Conservation (phyloP, 2,888 invertebrate genomes). For the Drosophila fulvimacula region DNA sequence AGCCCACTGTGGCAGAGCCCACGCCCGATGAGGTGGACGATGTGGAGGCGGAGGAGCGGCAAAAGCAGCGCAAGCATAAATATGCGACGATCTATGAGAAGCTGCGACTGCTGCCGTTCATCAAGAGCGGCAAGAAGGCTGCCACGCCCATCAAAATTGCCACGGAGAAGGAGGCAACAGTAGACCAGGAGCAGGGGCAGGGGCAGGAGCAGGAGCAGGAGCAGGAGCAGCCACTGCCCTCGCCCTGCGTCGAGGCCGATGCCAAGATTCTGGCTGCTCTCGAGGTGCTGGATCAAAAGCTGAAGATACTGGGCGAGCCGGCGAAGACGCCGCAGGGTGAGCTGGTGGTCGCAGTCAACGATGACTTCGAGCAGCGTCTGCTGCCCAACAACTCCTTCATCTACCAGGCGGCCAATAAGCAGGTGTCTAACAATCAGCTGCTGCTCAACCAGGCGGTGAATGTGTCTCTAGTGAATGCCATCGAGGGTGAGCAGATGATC, state of each 20-base stretch:
- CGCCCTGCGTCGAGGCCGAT: conserved; percentile 73
- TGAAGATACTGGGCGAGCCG: conserved; percentile 68
- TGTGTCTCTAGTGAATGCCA: conserved; percentile 81
- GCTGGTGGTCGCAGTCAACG: conserved; percentile 58
- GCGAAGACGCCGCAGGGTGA: conserved; percentile 16
- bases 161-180: neutral
- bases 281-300: conserved; percentile 79
- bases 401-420: conserved; percentile 86
- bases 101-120: conserved; percentile 76
- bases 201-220: neutral
- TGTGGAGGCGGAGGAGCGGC: conserved; percentile 58
- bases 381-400: conserved; percentile 89
- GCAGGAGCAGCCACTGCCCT: conserved; percentile 8
- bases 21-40: conserved; percentile 15
- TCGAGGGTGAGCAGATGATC: conserved; percentile 79
- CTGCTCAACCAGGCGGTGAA: conserved; percentile 83
- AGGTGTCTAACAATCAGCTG: conserved; percentile 67
- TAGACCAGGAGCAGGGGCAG: neutral
- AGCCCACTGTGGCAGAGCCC: conserved; percentile 25
- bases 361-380: conserved; percentile 83
- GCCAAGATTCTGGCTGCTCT: conserved; percentile 82
- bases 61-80: conserved; percentile 77
- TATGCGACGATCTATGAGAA: conserved; percentile 83
- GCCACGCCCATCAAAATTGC: conserved; percentile 25
- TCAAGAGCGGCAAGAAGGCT: conserved; percentile 59